A percentile compares a stretch with the other conserved stretches of the same genome.
Conservation (phyloP, 2,113 vertebrate genomes). For the Takifugu flavidus region DNA sequence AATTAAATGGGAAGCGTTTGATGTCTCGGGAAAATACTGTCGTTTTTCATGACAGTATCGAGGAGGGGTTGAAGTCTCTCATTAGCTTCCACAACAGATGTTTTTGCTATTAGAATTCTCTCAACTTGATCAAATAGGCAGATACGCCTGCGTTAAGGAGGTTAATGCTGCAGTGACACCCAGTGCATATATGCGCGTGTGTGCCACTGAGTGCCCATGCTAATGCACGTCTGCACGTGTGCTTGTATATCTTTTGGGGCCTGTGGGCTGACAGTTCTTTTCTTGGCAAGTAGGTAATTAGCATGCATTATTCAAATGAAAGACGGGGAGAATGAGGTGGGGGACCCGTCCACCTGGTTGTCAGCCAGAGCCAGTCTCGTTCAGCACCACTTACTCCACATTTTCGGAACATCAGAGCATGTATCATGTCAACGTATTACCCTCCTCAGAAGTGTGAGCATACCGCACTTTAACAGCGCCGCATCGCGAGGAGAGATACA, state of each 20-base stretch:
- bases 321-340: conserved; percentile 69
- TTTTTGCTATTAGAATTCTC: conserved; percentile 64
- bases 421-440: conserved; percentile 54
- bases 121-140: conserved; percentile 50
- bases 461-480: conserved; percentile 37
- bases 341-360: conserved; percentile 74
- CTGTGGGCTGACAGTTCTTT: conserved; percentile 63
- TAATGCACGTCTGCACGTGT: conserved; percentile 4
- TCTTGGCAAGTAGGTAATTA: conserved; percentile 74
- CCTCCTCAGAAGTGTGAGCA: conserved; percentile 28
- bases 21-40: no score
- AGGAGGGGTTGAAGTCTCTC: conserved; percentile 6
- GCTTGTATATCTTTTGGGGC: conserved; percentile 48
- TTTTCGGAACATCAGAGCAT: conserved; percentile 54
- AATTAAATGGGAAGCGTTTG: no score
- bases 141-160: background rate
- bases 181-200: conserved; percentile 1
- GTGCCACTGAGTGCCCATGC: background rate
- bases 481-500: conserved; percentile 37
- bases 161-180: no score
- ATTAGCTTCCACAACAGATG: conserved; percentile 30
- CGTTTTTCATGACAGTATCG: no score
- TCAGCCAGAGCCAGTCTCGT: conserved; percentile 61
- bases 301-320: conserved; percentile 77
- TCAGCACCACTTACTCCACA: conserved; percentile 60